A percentile compares a stretch with the other conserved stretches of the same genome.
Evolutionary conservation across 2,888 invertebrate genomes (phyloP).

Genomic region (Taphrorychus bicolor): DNA sequence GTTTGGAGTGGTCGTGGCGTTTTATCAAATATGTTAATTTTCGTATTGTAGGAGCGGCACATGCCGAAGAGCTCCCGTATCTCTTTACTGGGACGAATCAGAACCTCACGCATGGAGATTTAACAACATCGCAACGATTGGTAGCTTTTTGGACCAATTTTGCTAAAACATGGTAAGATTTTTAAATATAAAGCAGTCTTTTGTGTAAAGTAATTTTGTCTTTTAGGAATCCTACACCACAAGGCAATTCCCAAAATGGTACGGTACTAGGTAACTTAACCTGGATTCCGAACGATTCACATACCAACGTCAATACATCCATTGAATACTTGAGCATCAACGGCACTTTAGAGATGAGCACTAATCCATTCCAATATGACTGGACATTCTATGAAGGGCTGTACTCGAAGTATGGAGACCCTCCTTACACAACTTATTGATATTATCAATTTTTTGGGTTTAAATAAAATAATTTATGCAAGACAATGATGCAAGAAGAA

Average conservation of each 20-base stretch:
- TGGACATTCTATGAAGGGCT: slow-evolving; percentile 28
- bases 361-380: slow-evolving; percentile 22
- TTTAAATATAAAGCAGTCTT: neutral
- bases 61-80: slow-evolving; percentile 31
- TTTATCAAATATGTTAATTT: slow-evolving; percentile 4
- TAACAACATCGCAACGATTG: neutral
- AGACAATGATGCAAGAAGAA: no score
- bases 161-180: slow-evolving; percentile 38
- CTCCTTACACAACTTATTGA: slow-evolving; percentile 26
- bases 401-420: slow-evolving; percentile 20
- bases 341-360: slow-evolving; percentile 14
- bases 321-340: slow-evolving; percentile 24
- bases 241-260: neutral
- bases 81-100: slow-evolving; percentile 5
- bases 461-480: no score
- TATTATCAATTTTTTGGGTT: no score
- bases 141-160: slow-evolving; percentile 32
- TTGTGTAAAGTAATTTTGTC: no score
- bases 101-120: no score
- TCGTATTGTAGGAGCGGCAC: slow-evolving; percentile 27
- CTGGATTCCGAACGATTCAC: slow-evolving; percentile 25
- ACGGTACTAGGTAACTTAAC: neutral
- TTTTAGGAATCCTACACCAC: slow-evolving; percentile 27
- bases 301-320: neutral
- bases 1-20: no score